Base-by-base conservation (phyloP, 1,140 invertebrate genomes). In the Drosophila nikananu region DNA sequence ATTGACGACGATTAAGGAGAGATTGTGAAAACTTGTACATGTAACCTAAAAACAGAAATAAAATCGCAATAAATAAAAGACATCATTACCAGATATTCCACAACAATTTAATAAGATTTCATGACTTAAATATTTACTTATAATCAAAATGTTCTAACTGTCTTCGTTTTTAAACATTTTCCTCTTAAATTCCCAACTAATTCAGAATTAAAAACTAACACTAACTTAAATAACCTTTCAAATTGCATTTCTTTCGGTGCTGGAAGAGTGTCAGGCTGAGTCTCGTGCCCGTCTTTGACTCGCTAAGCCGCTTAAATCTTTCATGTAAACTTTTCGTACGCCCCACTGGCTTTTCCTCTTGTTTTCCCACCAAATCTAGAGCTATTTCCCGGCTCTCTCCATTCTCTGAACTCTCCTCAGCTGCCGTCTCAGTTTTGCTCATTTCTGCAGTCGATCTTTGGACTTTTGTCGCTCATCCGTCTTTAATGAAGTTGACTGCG, bases 281-380 rank as follows among this genome's bases (percentile, higher is more conserved):
- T 27, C 30, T 62, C 7, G 58, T 17, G 64, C 51, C 68, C 54
- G 68, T 70, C 80, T 86, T 89, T 86, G 80, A 90, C 67, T 87
- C 81, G 81, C 84, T 87, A 87, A 87, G 84, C 86, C 78, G 81
- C 74, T 89, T 89, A 87, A 87, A 84, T 87, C 84, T 81, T 81
- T 90, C 74, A 84, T 89, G 84, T 89, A 89, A 89, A 89, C 86
- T 89, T 90, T 89, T 72, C 70, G 17, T 13, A 27, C 61, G 15
- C 46, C 42, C 44, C 46, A 35, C 41, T 19, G 51, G 23, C 49
- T 79, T 68, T 71, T 46, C 46, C 41, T 23, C 41, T 30, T 46
- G 66, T 32, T 59, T 48, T 21, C 17, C 59, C 15, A 9, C 19
- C 21, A 32, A 55, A 48, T 37, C 54, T 27, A 59, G 13, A 44